phyloP scores from a whole-genome alignment of 2,113 vertebrate species.

The Dolichotis patagonum region DNA sequence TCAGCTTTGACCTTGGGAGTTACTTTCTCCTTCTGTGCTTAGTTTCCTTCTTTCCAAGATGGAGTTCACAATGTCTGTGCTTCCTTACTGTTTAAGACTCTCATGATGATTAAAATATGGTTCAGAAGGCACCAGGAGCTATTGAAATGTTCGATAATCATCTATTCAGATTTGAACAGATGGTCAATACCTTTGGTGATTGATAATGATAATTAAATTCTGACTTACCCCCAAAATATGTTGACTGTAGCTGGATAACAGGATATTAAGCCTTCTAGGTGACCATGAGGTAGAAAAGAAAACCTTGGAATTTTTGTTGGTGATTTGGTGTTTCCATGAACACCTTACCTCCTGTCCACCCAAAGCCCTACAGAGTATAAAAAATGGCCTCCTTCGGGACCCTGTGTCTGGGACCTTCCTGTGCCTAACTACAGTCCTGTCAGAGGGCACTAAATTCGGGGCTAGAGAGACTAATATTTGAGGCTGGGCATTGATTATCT shows the following conservation, averaged over 20 bases:
- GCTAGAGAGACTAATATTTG: neutral
- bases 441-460: neutral
- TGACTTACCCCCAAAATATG: neutral
- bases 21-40: neutral
- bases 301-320: neutral
- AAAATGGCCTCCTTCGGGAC: neutral
- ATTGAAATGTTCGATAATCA: neutral
- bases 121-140: neutral
- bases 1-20: neutral
- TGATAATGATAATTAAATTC: neutral
- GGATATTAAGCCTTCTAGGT: neutral
- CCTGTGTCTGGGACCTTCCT: neutral
- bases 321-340: neutral
- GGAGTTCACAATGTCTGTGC: neutral
- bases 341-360: neutral
- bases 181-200: neutral
- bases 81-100: neutral
- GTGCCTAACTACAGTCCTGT: neutral
- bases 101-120: neutral
- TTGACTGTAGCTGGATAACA: neutral
- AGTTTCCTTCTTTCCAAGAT: neutral
- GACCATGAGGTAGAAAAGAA: neutral
- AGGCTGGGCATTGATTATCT: conserved; percentile 1
- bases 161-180: conserved; percentile 15
- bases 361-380: too few relatives aligned